phyloP scores from a whole-genome alignment of 2,888 invertebrate genomes.

The Biston betularia region DNA sequence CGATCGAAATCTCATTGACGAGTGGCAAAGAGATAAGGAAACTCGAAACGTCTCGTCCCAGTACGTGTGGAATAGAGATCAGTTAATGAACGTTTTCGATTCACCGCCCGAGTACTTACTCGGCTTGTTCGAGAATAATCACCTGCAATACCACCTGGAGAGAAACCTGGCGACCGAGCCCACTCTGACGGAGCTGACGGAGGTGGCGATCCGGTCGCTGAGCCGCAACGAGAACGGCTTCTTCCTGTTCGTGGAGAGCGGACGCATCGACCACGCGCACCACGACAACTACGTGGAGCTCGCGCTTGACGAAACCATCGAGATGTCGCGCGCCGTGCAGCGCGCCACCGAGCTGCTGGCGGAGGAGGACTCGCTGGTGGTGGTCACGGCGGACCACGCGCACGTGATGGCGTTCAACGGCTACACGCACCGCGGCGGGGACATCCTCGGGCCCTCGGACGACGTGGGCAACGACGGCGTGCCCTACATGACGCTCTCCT shows the following conservation, averaged over 20 bases:
- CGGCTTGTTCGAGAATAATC: conserved; percentile 87
- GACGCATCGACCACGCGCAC: conserved; percentile 88
- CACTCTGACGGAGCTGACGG: conserved; percentile 79
- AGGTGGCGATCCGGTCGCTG: conserved; percentile 89
- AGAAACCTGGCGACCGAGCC: conserved; percentile 88
- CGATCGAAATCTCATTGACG: conserved; percentile 87
- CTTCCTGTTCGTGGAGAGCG: conserved; percentile 90
- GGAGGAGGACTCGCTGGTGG: conserved; percentile 88
- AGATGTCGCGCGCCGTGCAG: conserved; percentile 86
- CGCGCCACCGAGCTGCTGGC: conserved; percentile 75
- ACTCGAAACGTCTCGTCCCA: conserved; percentile 60
- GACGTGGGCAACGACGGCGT: conserved; percentile 73
- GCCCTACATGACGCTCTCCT: conserved; percentile 86
- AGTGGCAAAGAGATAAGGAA: conserved; percentile 86
- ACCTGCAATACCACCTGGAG: conserved; percentile 89
- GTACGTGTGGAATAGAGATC: conserved; percentile 86
- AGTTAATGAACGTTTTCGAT: conserved; percentile 69
- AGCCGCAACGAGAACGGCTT: conserved; percentile 88
- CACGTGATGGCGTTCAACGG: conserved; percentile 90
- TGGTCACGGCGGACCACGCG: conserved; percentile 92
- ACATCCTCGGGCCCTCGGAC: conserved; percentile 69
- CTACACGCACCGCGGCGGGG: conserved; percentile 84
- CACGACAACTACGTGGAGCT: conserved; percentile 84
- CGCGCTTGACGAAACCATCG: conserved; percentile 89
- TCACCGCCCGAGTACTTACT: conserved; percentile 86